These are phyloP conservation scores for Sphaeridia pumilis DNA, from an alignment of 2,888 invertebrate species.

Conservation along the genomic window DNA sequence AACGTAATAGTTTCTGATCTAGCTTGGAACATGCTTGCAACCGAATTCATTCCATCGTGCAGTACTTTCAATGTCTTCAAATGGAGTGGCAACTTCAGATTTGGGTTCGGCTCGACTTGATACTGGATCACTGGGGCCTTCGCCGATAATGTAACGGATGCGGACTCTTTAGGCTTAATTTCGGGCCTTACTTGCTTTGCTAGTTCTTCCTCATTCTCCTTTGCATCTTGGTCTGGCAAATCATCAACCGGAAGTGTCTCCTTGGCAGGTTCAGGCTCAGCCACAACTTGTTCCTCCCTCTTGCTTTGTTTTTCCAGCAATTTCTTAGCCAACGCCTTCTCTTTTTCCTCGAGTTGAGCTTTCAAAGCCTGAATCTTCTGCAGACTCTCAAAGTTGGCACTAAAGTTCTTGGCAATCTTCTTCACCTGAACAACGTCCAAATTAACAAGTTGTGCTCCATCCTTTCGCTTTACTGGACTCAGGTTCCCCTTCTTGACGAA, in stretches of 20 bases:
- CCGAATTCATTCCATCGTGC: constrained; percentile 57
- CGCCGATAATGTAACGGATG: too few relatives aligned
- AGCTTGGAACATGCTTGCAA: constrained; percentile 65
- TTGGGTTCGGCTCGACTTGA: background rate
- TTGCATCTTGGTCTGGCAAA: too few relatives aligned
- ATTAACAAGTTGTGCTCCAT: background rate
- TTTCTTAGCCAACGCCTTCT: background rate
- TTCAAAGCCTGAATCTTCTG: constrained; percentile 6
- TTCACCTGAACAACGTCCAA: constrained; percentile 8
- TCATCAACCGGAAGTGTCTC: too few relatives aligned
- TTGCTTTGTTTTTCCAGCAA: too few relatives aligned
- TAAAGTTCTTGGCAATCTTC: constrained; percentile 10
- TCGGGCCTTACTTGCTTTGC: background rate
- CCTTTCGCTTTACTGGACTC: constrained; percentile 9
- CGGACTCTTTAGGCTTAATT: background rate
- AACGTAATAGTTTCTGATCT: constrained; percentile 79
- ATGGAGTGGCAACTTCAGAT: constrained; percentile 1
- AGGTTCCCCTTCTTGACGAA: constrained; percentile 16
- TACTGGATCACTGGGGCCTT: background rate
- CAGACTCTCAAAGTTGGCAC: constrained; percentile 1
- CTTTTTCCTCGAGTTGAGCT: background rate
- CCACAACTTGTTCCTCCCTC: background rate
- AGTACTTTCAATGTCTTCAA: constrained; percentile 10
- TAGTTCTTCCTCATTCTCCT: background rate
- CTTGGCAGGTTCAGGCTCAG: background rate